phyloP scores from a whole-genome alignment of 2,888 invertebrate genomes.

The Pomacea canaliculata region DNA sequence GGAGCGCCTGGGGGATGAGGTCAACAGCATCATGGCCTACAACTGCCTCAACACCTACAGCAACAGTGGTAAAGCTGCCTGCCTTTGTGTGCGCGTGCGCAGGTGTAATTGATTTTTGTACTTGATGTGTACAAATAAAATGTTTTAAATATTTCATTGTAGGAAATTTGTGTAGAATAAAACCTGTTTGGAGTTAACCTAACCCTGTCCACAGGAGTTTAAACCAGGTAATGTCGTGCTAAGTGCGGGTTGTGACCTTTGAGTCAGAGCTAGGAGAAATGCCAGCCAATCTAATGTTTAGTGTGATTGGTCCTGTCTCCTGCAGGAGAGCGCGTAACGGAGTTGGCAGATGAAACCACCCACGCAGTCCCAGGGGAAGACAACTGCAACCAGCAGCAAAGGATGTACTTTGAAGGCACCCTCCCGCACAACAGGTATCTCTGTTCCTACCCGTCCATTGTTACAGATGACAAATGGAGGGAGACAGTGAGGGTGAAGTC shows the following conservation, averaged over 20 bases:
- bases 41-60: constrained; percentile 15
- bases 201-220: too few relatives aligned
- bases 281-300: too few relatives aligned
- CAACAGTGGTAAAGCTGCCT: neutral
- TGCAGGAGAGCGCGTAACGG: constrained; percentile 11
- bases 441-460: constrained; percentile 16
- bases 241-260: too few relatives aligned
- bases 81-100: too few relatives aligned
- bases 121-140: too few relatives aligned
- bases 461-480: constrained; percentile 14
- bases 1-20: constrained; percentile 18
- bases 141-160: too few relatives aligned
- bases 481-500: constrained; percentile 12
- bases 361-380: constrained; percentile 4
- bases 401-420: neutral
- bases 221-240: too few relatives aligned
- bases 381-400: constrained; percentile 17
- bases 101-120: too few relatives aligned
- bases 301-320: neutral
- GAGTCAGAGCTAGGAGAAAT: too few relatives aligned
- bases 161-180: too few relatives aligned
- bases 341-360: constrained; percentile 18
- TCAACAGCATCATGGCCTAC: constrained; percentile 22
- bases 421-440: neutral
- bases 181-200: too few relatives aligned